Percentiles rank a stretch among this genome's conserved stretches.
phyloP scores from a whole-genome alignment of 2,113 vertebrate species.

The Oryzias curvinotus region DNA sequence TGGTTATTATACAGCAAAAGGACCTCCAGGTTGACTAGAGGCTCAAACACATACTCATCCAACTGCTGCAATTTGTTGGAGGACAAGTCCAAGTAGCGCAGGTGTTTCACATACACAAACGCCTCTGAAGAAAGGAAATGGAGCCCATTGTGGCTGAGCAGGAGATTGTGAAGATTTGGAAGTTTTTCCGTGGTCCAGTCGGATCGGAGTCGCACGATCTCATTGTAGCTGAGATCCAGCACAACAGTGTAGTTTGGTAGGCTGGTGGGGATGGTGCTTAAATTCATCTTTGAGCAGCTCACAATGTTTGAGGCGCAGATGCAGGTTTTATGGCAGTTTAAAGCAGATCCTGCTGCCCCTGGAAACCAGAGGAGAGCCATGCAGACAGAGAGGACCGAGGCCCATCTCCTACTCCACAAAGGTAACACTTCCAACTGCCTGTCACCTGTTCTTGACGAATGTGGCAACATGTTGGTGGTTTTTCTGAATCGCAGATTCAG shows the following conservation, averaged over 20 bases:
- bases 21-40: constrained; percentile 85
- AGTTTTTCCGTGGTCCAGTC: constrained; percentile 86
- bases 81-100: constrained; percentile 92
- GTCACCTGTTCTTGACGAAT: constrained; percentile 39
- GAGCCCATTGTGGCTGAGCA: constrained; percentile 90
- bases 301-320: constrained; percentile 96
- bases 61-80: constrained; percentile 84
- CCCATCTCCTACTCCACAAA: constrained; percentile 51
- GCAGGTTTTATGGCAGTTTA: constrained; percentile 85
- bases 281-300: constrained; percentile 90
- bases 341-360: constrained; percentile 44
- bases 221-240: constrained; percentile 93
- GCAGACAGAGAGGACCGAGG: constrained; percentile 50
- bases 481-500: constrained; percentile 44
- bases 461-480: constrained; percentile 66
- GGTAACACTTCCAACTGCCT: constrained; percentile 51
- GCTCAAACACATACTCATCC: constrained; percentile 90
- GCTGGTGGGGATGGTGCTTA: constrained; percentile 75
- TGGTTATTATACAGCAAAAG: constrained; percentile 94
- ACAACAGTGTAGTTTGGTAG: constrained; percentile 85
- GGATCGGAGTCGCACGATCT: constrained; percentile 78
- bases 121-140: constrained; percentile 90
- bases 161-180: constrained; percentile 84
- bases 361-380: constrained; percentile 59
- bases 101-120: constrained; percentile 82